Evolutionary conservation across 2,797 vertebrate species (phyloP).

Genomic region (Ataeniobius toweri): DNA sequence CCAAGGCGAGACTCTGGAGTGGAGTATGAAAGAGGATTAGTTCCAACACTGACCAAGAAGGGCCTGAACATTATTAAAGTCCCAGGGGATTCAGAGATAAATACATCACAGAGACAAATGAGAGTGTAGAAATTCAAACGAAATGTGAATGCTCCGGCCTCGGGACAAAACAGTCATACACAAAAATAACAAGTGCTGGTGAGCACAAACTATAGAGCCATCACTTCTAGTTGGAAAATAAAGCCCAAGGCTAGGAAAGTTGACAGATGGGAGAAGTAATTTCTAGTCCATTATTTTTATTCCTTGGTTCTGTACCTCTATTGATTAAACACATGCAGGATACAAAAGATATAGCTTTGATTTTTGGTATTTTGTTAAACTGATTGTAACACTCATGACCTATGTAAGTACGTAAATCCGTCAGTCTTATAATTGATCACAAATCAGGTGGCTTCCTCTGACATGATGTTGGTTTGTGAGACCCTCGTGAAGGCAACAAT

Average conservation of each 20-base stretch:
- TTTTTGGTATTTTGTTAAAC: not conserved
- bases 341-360: not conserved
- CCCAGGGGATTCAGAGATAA: slow-evolving; percentile 31
- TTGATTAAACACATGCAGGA: not conserved
- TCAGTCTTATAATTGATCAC: not conserved
- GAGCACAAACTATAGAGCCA: slow-evolving; percentile 39
- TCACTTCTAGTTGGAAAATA: slow-evolving; percentile 17
- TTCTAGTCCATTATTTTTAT: slow-evolving; percentile 11
- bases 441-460: not conserved
- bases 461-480: too few relatives aligned
- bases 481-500: too few relatives aligned
- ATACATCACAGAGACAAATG: slow-evolving; percentile 44
- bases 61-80: slow-evolving; percentile 38
- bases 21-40: slow-evolving; percentile 35
- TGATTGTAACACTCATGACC: not conserved
- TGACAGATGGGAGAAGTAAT: slow-evolving; percentile 50
- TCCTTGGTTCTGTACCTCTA: slow-evolving; percentile 18
- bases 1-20: slow-evolving; percentile 9
- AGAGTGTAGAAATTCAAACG: slow-evolving; percentile 31
- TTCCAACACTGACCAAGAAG: slow-evolving; percentile 35
- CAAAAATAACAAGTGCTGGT: slow-evolving; percentile 45
- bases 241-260: slow-evolving; percentile 33
- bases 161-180: slow-evolving; percentile 37
- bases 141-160: slow-evolving; percentile 40
- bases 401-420: not conserved